These are phyloP conservation scores for Cylindroiulus punctatus DNA, from an alignment of 2,888 invertebrate genomes.

Conservation along the genomic window DNA sequence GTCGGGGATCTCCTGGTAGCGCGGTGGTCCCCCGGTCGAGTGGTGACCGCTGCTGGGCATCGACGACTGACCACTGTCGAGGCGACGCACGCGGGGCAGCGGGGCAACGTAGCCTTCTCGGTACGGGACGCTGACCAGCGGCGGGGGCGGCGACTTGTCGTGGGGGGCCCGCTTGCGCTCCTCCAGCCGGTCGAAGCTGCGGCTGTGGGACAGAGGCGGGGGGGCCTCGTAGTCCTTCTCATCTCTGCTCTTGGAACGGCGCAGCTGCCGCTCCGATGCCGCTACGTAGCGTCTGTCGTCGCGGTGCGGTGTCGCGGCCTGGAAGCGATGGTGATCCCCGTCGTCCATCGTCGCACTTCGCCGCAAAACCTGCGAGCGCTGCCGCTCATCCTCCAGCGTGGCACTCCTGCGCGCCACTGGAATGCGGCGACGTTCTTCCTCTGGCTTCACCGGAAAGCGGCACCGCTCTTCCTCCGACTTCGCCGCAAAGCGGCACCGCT, in stretches of 20 bases:
- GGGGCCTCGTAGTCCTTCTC: conserved; percentile 28
- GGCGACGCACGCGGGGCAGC: conserved; percentile 46
- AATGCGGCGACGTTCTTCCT: no score
- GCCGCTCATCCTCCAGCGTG: no score
- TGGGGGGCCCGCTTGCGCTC: background rate
- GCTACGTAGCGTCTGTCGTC: background rate
- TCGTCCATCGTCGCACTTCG: no score
- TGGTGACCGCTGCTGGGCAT: conserved; percentile 48
- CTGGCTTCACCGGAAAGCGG: no score
- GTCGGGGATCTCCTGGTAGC: conserved; percentile 70
- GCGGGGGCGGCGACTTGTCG: conserved; percentile 32
- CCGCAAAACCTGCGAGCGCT: no score
- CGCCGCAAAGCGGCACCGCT: no score
- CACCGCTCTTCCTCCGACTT: no score
- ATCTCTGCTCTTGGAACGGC: conserved; percentile 26
- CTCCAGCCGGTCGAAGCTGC: conserved; percentile 29
- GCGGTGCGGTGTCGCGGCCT: background rate
- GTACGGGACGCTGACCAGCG: background rate
- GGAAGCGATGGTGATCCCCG: no score
- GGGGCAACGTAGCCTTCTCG: conserved; percentile 48
- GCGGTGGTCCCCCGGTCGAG: background rate
- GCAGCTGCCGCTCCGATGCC: background rate
- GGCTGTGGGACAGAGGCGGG: conserved; percentile 1
- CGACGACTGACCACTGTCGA: conserved; percentile 53
- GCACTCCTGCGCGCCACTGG: background rate